Evolutionary conservation across 2,797 vertebrate species (phyloP).

Genomic region (Erpetoichthys calabaricus): DNA sequence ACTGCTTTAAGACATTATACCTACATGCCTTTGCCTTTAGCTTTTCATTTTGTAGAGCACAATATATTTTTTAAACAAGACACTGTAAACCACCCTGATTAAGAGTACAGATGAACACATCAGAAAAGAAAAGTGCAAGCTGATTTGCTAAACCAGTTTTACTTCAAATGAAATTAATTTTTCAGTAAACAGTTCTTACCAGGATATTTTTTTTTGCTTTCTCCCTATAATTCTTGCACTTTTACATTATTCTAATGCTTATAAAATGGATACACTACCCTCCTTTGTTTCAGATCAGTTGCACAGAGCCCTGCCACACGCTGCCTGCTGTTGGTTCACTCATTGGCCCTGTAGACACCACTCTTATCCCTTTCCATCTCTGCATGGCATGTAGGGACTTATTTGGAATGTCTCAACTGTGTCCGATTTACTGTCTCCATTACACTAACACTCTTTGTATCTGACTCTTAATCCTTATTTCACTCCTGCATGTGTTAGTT

Average conservation of each 20-base stretch:
- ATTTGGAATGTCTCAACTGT: slow-evolving; percentile 27
- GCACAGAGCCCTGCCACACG: not conserved
- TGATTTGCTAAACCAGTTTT: slow-evolving; percentile 5
- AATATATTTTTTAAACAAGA: too few relatives aligned
- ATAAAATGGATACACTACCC: slow-evolving; percentile 18
- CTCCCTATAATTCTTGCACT: slow-evolving; percentile 13
- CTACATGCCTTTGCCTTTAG: too few relatives aligned
- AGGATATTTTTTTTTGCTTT: slow-evolving; percentile 2
- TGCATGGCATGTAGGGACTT: slow-evolving; percentile 34
- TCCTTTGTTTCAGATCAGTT: too few relatives aligned
- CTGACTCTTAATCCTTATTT: slow-evolving; percentile 9
- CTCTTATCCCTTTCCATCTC: slow-evolving; percentile 17
- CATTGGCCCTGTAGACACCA: not conserved
- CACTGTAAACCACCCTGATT: too few relatives aligned
- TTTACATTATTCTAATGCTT: slow-evolving; percentile 12
- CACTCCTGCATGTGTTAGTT: slow-evolving; percentile 18
- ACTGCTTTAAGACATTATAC: too few relatives aligned
- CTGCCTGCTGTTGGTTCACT: not conserved
- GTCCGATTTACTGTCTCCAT: slow-evolving; percentile 34
- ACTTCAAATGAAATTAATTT: slow-evolving; percentile 16
- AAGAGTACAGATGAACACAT: too few relatives aligned
- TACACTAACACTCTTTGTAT: slow-evolving; percentile 27
- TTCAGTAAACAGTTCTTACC: slow-evolving; percentile 23
- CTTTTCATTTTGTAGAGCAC: too few relatives aligned
- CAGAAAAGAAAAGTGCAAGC: slow-evolving; percentile 3